These are phyloP conservation scores for Elymnias hypermnestra DNA, from an alignment of 1,140 invertebrate genomes.

Conservation along the genomic window DNA sequence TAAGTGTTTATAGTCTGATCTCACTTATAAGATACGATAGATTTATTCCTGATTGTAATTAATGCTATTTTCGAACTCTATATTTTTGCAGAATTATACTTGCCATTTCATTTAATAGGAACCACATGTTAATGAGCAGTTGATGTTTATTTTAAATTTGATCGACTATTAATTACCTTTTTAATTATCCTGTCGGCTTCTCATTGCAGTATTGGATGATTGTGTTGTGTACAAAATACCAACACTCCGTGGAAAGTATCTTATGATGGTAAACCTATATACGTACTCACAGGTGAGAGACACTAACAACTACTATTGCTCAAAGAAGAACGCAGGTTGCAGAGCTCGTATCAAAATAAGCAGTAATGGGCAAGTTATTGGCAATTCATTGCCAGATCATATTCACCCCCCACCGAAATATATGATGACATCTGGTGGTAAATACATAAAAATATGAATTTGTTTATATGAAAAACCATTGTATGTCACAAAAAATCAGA, in stretches of 20 bases:
- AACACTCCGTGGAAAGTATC: conserved; percentile 25
- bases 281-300: conserved; percentile 31
- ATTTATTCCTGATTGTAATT: too few relatives aligned
- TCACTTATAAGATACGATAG: too few relatives aligned
- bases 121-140: too few relatives aligned
- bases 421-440: conserved; percentile 16
- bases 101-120: too few relatives aligned
- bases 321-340: conserved; percentile 30
- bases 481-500: too few relatives aligned
- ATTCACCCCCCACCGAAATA: conserved; percentile 20
- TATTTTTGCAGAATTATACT: too few relatives aligned
- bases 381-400: conserved; percentile 4
- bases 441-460: conserved; percentile 20
- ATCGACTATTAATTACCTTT: too few relatives aligned
- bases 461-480: not conserved
- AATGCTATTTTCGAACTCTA: too few relatives aligned
- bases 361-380: conserved; percentile 1
- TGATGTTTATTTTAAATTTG: too few relatives aligned
- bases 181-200: too few relatives aligned
- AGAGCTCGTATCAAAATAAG: conserved; percentile 25
- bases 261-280: conserved; percentile 36
- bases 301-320: conserved; percentile 29
- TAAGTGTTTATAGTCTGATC: too few relatives aligned
- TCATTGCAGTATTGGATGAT: too few relatives aligned
- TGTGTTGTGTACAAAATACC: conserved; percentile 20